These are phyloP conservation scores for Muraenolepis orangiensis DNA, from an alignment of 2,797 vertebrate species.

Conservation along the genomic window DNA sequence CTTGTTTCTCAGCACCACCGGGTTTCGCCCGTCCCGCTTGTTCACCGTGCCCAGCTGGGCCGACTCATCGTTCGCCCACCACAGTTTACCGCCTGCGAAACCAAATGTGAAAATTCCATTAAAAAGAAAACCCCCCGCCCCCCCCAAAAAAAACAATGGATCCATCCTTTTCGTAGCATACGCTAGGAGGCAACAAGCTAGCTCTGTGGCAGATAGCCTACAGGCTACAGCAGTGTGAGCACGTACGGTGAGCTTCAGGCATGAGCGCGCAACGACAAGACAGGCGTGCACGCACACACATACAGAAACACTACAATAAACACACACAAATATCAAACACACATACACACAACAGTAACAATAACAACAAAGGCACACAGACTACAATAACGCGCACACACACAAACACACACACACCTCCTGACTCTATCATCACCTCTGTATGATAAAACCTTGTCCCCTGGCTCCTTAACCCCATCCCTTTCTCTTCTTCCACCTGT, in stretches of 20 bases:
- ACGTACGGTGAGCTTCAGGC: background rate
- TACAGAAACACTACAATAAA: background rate
- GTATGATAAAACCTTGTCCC: background rate
- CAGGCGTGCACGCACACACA: background rate
- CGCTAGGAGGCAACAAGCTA: background rate
- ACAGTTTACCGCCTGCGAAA: slow-evolving; percentile 87
- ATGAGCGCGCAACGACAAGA: background rate
- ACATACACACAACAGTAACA: background rate
- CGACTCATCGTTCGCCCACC: slow-evolving; percentile 96
- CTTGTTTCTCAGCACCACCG: slow-evolving; percentile 84
- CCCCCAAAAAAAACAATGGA: background rate
- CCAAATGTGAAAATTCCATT: background rate
- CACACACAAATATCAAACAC: background rate
- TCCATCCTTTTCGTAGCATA: background rate
- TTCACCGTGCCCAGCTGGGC: slow-evolving; percentile 89
- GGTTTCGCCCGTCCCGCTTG: slow-evolving; percentile 89
- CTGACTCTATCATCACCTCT: background rate
- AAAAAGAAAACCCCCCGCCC: background rate
- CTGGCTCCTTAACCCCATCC: background rate
- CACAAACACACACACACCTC: background rate
- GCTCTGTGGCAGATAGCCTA: background rate
- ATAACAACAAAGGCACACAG: too few relatives aligned
- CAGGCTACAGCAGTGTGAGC: background rate
- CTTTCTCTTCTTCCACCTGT: background rate
- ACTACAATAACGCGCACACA: background rate